Evolutionary conservation across 2,797 vertebrate genomes (phyloP), one percentile per base, ranked within the genome.

Genomic region (Pelobates cultripes): DNA sequence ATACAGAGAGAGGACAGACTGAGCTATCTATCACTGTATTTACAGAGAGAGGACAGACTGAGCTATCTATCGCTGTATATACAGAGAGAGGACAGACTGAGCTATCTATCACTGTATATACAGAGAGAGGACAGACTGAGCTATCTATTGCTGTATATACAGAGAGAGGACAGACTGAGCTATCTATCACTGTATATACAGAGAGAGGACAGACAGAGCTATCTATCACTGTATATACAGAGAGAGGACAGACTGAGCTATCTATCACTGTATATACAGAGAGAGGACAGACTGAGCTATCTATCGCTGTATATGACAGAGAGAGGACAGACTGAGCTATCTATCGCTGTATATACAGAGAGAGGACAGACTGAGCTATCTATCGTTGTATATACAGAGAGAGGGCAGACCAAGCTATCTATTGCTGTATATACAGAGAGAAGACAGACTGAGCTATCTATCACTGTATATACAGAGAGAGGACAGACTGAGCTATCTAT

Each of bases 401-500:
- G 57, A 60, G 28, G 28, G 2, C 28, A 28, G 28, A 28, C 28
- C 2, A 2, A 28, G 28, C 28, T 28, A 28, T 28, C 28, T 28
- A 28, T 14, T n/a, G 2, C 61, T 64, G 61, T 64, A 64, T 64
- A 64, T 64, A 64, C 61, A 64, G 61, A 43, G 61, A 64, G 3
- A 64, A 41, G 10, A 14, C 8, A 68, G 40, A 12, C 66, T 12
- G 40, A 10, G 66, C 66, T 68, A 68, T 68, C 66, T 68, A 10
- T 68, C 66, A 40, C 66, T 68, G 66, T 68, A 43, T 68, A 68
- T 43, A 68, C 42, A 68, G 66, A 68, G 66, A 42, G 40, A 68
- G 66, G 3, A 43, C 42, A 43, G 40, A 12, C 66, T 1, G 61
- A 17, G n/a, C 61, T 17, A 64, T 64, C 61, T 64, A 10, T 64